phyloP scores from a whole-genome alignment of 92 coral and sea anemone genomes.

The Epizoanthus fatuus region DNA sequence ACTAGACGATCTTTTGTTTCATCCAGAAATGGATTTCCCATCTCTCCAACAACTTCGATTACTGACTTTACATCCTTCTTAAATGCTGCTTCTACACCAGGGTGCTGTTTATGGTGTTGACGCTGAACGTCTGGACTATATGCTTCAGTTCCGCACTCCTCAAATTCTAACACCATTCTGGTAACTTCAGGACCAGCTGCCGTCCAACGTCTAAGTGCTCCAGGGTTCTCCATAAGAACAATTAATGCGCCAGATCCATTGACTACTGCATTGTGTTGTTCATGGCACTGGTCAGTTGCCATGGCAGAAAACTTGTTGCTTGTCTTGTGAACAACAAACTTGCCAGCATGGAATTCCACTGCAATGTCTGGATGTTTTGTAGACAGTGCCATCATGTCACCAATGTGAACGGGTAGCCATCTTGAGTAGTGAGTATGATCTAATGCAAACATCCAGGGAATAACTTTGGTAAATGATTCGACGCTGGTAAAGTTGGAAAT shows the following conservation, averaged over 20 bases:
- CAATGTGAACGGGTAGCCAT: conserved; percentile 57
- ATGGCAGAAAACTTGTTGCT: conserved; percentile 45
- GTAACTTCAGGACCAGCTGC: conserved; percentile 53
- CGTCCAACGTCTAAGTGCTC: conserved; percentile 51
- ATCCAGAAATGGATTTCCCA: conserved; percentile 70
- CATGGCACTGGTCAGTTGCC: conserved; percentile 58
- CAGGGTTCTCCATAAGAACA: conserved; percentile 34
- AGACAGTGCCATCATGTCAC: conserved; percentile 50
- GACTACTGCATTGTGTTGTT: conserved; percentile 45
- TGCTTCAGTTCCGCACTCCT: too few species aligned
- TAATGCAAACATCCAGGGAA: conserved; percentile 71
- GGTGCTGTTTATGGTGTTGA: too few species aligned
- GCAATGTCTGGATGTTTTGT: conserved; percentile 46
- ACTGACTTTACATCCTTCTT: too few species aligned
- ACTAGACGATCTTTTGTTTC: conserved; percentile 44
- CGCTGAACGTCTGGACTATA: too few species aligned
- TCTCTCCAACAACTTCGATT: too few species aligned
- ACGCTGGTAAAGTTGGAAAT: conserved; percentile 48
- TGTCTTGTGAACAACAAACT: conserved; percentile 53
- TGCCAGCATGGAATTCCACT: conserved; percentile 44
- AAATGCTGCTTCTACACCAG: too few species aligned
- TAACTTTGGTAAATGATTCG: conserved; percentile 29
- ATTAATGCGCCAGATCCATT: conserved; percentile 43
- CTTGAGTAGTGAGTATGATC: conserved; percentile 49
- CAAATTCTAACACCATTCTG: conserved; percentile 11